These are phyloP conservation scores for Phocoena phocoena DNA, from an alignment of 2,113 vertebrate genomes.

Conservation along the genomic window DNA sequence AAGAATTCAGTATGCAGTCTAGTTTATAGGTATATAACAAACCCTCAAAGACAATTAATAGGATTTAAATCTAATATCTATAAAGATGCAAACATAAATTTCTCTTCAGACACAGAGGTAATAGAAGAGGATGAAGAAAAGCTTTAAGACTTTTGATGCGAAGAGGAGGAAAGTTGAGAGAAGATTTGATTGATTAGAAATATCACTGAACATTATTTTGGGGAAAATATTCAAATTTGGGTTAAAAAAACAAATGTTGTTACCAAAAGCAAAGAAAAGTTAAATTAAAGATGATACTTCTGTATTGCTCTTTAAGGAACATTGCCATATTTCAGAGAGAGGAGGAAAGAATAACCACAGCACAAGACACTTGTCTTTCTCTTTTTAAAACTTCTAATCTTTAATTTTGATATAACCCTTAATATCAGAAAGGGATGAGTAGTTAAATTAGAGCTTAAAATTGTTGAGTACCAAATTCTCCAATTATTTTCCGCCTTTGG, in stretches of 20 bases:
- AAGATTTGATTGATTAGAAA: background rate
- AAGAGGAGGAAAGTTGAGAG: background rate
- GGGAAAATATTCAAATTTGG: background rate
- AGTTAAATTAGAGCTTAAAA: background rate
- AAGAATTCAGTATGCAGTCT: background rate
- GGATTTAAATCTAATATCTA: background rate
- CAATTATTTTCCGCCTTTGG: background rate
- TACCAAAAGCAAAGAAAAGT: background rate
- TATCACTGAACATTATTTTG: background rate
- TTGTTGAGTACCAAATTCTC: background rate
- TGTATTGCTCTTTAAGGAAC: background rate
- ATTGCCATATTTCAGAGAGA: background rate
- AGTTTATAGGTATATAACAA: background rate
- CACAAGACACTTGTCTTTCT: background rate
- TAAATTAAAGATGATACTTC: background rate
- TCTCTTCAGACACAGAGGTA: background rate
- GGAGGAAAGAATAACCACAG: background rate
- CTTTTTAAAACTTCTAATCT: background rate
- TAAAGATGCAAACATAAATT: background rate
- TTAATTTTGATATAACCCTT: conserved; percentile 31
- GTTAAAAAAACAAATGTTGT: background rate
- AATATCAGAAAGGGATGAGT: background rate
- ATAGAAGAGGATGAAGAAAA: background rate
- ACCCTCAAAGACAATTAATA: background rate
- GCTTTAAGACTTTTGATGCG: background rate